These are phyloP conservation scores for Salvator merianae DNA, from an alignment of 2,113 vertebrate genomes.

Conservation along the genomic window DNA sequence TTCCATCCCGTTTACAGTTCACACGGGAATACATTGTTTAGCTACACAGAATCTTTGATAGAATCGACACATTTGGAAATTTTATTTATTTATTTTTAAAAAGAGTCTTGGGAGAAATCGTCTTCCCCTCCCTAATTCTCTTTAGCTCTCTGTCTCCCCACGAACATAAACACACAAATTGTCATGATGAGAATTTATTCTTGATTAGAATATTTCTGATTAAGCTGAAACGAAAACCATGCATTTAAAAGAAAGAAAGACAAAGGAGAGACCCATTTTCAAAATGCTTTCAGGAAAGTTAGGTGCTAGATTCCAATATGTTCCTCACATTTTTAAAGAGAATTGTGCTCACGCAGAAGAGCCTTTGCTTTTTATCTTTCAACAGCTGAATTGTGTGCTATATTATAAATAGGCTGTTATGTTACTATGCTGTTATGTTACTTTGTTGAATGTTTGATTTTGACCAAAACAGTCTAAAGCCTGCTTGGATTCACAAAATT, in stretches of 20 bases:
- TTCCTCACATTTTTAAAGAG: background rate
- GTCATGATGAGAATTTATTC: slow-evolving; percentile 31
- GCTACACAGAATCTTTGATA: slow-evolving; percentile 49
- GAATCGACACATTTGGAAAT: slow-evolving; percentile 53
- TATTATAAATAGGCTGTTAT: background rate
- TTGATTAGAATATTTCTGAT: slow-evolving; percentile 3
- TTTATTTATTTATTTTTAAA: slow-evolving; percentile 1
- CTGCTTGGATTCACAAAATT: background rate
- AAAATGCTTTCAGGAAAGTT: background rate
- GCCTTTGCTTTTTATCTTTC: slow-evolving; percentile 19
- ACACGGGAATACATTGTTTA: slow-evolving; percentile 55
- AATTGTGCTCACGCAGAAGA: background rate
- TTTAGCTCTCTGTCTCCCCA: background rate
- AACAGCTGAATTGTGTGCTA: slow-evolving; percentile 9
- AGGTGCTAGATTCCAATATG: background rate
- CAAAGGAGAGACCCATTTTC: background rate
- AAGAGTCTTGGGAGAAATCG: background rate
- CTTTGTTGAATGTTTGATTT: background rate
- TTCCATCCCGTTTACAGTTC: slow-evolving; percentile 64
- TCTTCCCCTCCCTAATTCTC: background rate
- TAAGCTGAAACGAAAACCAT: background rate
- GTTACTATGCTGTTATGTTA: background rate
- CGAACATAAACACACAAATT: background rate
- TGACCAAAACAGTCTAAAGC: background rate
- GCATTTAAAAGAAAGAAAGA: background rate